Conservation (phyloP, 1,140 invertebrate genomes). For the Pemphigus obesinymphae region DNA sequence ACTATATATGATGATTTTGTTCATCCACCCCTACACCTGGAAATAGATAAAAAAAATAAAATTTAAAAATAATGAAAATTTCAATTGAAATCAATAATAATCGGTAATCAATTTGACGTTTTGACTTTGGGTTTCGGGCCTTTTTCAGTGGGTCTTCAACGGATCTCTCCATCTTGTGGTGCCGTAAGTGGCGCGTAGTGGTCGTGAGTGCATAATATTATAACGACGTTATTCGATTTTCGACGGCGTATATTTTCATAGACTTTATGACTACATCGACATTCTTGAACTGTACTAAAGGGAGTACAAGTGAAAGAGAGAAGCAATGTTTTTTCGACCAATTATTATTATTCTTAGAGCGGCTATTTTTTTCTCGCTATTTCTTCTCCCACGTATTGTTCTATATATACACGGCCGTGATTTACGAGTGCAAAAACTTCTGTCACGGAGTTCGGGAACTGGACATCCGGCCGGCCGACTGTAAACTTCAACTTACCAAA, state of each 20-base stretch:
- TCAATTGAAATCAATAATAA: too few relatives aligned
- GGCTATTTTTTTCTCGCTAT: neutral
- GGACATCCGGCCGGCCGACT: slow-evolving; percentile 11
- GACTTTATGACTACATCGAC: neutral
- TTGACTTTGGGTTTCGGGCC: too few relatives aligned
- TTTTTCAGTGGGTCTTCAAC: too few relatives aligned
- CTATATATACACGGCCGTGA: slow-evolving; percentile 17
- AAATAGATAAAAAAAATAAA: too few relatives aligned
- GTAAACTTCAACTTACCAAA: slow-evolving; percentile 18
- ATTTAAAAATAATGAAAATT: too few relatives aligned
- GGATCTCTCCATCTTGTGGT: too few relatives aligned
- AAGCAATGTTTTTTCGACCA: slow-evolving; percentile 10
- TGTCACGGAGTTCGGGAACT: slow-evolving; percentile 10
- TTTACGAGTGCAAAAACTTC: slow-evolving; percentile 22
- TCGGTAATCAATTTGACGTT: too few relatives aligned
- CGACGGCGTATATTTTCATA: neutral
- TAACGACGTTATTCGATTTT: neutral
- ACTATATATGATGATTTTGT: too few relatives aligned
- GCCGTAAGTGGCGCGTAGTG: too few relatives aligned
- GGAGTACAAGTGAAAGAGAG: too few relatives aligned
- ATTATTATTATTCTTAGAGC: slow-evolving; percentile 12
- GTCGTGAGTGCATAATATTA: too few relatives aligned
- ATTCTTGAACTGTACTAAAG: neutral
- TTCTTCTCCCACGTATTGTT: neutral
- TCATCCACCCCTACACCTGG: too few relatives aligned